A percentile compares a stretch with the other conserved stretches of the same genome.
phyloP scores from a whole-genome alignment of 1,140 invertebrate genomes.

The Choristoneura fumiferana region DNA sequence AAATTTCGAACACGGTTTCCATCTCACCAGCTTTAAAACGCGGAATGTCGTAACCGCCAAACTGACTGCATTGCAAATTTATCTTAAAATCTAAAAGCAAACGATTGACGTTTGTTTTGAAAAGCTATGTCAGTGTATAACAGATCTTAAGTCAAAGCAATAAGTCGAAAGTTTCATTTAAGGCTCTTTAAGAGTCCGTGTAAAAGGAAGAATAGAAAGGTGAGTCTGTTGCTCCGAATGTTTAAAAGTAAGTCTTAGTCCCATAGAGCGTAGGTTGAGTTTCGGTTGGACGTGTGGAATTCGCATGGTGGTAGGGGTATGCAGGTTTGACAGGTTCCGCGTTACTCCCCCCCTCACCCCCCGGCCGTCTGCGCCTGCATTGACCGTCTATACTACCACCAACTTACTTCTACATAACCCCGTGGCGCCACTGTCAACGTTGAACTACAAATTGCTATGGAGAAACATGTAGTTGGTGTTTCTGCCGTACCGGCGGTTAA shows the following conservation, averaged over 20 bases:
- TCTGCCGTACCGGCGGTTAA: no score
- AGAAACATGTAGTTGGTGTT: no score
- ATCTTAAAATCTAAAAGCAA: background rate
- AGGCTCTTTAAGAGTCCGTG: background rate
- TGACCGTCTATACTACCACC: no score
- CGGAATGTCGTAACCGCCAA: background rate
- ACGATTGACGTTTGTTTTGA: no score
- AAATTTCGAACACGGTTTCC: conserved; percentile 6
- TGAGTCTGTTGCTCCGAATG: background rate
- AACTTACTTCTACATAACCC: no score
- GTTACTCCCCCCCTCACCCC: conserved; percentile 10
- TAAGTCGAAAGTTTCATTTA: conserved; percentile 14
- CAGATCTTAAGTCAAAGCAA: background rate
- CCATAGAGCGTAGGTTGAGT: background rate
- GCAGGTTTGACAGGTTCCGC: conserved; percentile 5
- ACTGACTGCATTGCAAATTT: background rate
- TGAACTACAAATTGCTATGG: no score
- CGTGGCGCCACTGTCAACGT: no score
- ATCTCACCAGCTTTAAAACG: background rate
- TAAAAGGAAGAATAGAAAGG: conserved; percentile 18
- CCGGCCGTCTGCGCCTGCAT: background rate
- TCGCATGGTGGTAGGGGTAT: conserved; percentile 11
- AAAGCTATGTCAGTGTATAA: background rate
- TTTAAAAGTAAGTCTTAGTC: background rate
- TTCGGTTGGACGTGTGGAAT: background rate